phyloP scores from a whole-genome alignment of 2,113 vertebrate species.

The Pomatorhinus ruficollis region DNA sequence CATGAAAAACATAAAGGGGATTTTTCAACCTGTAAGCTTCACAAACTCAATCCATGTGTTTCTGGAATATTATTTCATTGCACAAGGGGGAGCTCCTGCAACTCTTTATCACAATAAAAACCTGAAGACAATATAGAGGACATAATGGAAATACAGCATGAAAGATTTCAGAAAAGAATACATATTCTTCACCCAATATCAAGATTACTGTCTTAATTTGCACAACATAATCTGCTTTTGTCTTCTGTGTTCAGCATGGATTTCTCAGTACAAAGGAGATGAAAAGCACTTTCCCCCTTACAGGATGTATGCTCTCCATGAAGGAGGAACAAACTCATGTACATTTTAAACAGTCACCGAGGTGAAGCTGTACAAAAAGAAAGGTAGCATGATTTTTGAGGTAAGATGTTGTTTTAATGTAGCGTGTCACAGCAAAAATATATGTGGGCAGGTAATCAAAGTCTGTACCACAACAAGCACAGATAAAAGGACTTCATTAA shows the following conservation, averaged over 20 bases:
- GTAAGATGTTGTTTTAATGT: not conserved
- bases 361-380: not conserved
- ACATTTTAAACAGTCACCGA: not conserved
- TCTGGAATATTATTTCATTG: not conserved
- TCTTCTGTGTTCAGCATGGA: not conserved
- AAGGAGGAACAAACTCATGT: not conserved
- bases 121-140: not conserved
- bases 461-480: not conserved
- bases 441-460: not conserved
- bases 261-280: not conserved
- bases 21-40: not conserved
- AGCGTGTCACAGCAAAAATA: not conserved
- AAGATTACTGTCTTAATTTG: not conserved
- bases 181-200: not conserved
- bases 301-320: not conserved
- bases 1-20: not conserved
- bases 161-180: not conserved
- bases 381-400: not conserved
- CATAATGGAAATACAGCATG: not conserved
- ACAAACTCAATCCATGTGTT: not conserved
- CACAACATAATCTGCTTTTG: not conserved
- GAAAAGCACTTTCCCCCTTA: not conserved
- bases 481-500: not conserved
- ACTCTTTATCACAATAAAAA: slow-evolving; percentile 2
- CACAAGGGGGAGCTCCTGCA: slow-evolving; percentile 73